Base-by-base conservation (phyloP, 2,113 vertebrate genomes). In the Cryptotis parvus region DNA sequence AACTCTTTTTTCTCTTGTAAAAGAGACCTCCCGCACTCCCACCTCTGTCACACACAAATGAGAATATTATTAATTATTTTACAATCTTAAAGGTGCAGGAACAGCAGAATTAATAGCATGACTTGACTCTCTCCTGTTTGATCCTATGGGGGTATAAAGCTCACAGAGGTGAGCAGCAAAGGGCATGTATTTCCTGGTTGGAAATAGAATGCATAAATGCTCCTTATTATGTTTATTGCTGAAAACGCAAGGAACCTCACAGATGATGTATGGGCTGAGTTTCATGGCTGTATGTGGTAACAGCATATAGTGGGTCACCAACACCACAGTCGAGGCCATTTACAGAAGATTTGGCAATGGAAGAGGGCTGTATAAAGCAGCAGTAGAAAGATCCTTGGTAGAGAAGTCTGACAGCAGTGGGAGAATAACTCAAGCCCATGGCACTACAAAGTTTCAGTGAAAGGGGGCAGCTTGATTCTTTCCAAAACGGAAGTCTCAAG, bases 71-170 rank as follows among this genome's bases (percentile, higher is more conserved):
- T 3, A 6, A 49, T 70, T 33, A 22, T 81, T 92, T 18, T 41
- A 31, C n/a, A 24, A 41, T 27, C 11, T 39, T 68, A 35, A 77
- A 43, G 83, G n/a, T n/a, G 43, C 29, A 72, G 65, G 70, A 77
- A 31, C 22, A 20, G n/a, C 73, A 69, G 73, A 43, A 3, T n/a
- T n/a, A 9, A 16, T 24, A 18, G 1, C 5, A 33, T 3, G n/a
- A n/a, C 11, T 16, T 27, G 0, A 4, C 1, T 45, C 45, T 9
- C 9, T 16, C 0, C 15, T 52, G 77, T n/a, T 12, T 65, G 18
- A 65, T 2, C 4, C 5, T 3, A 0, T 26, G 4, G 7, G 5
- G 27, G 1, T 3, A 65, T 8, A 65, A 10, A 8, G 63, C 27
- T 9, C 63, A 65, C 1, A 29, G 26, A 31, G 9, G 11, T 65